Conservation (phyloP, 2,888 invertebrate genomes). For the Microplitis manilae region DNA sequence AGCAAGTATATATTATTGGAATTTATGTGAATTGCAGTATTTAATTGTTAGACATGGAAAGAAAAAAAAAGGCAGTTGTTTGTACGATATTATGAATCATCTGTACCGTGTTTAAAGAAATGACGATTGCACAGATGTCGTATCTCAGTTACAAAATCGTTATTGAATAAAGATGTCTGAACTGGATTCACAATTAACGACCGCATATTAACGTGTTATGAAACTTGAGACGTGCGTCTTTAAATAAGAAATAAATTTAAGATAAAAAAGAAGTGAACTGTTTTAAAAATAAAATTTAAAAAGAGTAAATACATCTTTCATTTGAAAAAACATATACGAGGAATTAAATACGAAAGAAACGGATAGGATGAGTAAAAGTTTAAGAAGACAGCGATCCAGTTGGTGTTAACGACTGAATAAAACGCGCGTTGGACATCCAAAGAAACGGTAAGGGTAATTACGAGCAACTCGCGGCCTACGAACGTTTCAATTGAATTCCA, state of each 20-base stretch:
- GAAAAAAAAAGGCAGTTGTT: too few species aligned
- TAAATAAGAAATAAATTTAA: not conserved
- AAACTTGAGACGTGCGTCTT: not conserved
- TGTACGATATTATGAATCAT: not conserved
- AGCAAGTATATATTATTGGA: too few species aligned
- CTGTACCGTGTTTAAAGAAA: not conserved
- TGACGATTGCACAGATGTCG: not conserved
- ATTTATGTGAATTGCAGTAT: too few species aligned
- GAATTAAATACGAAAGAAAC: not conserved
- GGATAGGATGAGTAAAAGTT: not conserved
- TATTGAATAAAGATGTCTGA: not conserved
- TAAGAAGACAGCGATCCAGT: constrained; percentile 8
- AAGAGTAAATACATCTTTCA: not conserved
- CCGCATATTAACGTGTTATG: not conserved
- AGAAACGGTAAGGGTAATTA: constrained; percentile 56
- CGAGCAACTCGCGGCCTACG: constrained; percentile 49
- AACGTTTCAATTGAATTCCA: constrained; percentile 65
- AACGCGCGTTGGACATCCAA: constrained; percentile 45
- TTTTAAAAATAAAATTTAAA: not conserved
- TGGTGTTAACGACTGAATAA: constrained; percentile 56
- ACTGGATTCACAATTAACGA: not conserved
- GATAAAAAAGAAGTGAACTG: too few species aligned
- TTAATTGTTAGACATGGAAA: too few species aligned
- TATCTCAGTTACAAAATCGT: not conserved
- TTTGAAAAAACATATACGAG: not conserved